These are phyloP conservation scores for Craterocephalus amniculus DNA, from an alignment of 2,797 vertebrate species.

Conservation along the genomic window DNA sequence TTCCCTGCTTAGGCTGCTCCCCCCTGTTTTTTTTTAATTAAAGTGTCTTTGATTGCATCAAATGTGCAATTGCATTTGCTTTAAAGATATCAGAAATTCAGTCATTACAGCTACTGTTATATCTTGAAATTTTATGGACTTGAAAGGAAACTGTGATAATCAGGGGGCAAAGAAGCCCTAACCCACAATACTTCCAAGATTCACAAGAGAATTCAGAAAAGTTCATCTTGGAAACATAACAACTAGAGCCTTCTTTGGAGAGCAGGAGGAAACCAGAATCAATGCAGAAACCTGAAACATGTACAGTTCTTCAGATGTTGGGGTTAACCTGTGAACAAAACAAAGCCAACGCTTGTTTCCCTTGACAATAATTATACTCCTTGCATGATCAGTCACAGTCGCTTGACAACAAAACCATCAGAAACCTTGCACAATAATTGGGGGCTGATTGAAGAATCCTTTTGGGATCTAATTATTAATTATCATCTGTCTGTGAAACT, in stretches of 20 bases:
- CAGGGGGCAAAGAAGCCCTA: not conserved
- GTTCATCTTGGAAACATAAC: not conserved
- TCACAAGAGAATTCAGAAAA: not conserved
- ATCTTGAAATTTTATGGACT: not conserved
- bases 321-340: slow-evolving; percentile 34
- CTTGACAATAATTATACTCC: slow-evolving; percentile 55
- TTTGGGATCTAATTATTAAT: slow-evolving; percentile 69
- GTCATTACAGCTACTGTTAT: not conserved
- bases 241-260: not conserved
- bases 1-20: no score
- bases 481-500: slow-evolving; percentile 48
- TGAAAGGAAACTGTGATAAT: not conserved
- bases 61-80: not conserved
- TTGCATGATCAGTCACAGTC: slow-evolving; percentile 52
- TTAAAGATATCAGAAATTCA: not conserved
- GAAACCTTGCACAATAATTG: slow-evolving; percentile 28
- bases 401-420: slow-evolving; percentile 36
- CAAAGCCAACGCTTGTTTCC: slow-evolving; percentile 49
- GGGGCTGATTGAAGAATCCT: slow-evolving; percentile 69
- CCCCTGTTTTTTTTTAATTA: no score
- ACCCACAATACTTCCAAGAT: not conserved
- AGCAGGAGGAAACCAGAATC: not conserved
- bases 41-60: not conserved
- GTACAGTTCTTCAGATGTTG: slow-evolving; percentile 13
- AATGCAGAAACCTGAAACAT: not conserved